phyloP scores from a whole-genome alignment of 2,797 vertebrate genomes.

The Emys orbicularis region DNA sequence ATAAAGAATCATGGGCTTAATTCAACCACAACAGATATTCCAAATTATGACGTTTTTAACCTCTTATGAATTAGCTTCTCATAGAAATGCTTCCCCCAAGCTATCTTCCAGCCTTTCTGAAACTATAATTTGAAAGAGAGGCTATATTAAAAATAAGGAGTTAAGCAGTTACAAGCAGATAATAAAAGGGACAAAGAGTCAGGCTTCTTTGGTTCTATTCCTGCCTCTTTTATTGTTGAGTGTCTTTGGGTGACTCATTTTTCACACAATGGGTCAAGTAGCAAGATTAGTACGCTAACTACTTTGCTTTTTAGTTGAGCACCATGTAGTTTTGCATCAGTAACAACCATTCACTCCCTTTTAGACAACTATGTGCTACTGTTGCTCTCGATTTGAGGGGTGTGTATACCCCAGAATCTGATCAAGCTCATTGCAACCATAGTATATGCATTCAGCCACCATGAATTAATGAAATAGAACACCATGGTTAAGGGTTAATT shows the following conservation, averaged over 20 bases:
- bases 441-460: too few relatives aligned
- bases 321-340: background rate
- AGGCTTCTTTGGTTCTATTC: background rate
- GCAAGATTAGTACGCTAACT: background rate
- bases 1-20: conserved; percentile 54
- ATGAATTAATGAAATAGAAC: too few relatives aligned
- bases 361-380: background rate
- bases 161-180: conserved; percentile 49
- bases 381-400: too few relatives aligned
- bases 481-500: too few relatives aligned
- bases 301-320: background rate
- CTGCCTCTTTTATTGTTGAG: background rate
- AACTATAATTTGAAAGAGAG: conserved; percentile 36
- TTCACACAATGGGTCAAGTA: background rate
- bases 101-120: conserved; percentile 52
- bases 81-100: conserved; percentile 44
- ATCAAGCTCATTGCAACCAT: too few relatives aligned
- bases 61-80: conserved; percentile 50
- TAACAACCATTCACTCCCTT: background rate
- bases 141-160: conserved; percentile 51
- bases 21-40: conserved; percentile 32
- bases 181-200: background rate
- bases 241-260: background rate
- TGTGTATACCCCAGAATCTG: too few relatives aligned
- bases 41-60: conserved; percentile 61